Conservation (phyloP, 1,140 invertebrate genomes). For the Hyposmocoma kahamanoa region DNA sequence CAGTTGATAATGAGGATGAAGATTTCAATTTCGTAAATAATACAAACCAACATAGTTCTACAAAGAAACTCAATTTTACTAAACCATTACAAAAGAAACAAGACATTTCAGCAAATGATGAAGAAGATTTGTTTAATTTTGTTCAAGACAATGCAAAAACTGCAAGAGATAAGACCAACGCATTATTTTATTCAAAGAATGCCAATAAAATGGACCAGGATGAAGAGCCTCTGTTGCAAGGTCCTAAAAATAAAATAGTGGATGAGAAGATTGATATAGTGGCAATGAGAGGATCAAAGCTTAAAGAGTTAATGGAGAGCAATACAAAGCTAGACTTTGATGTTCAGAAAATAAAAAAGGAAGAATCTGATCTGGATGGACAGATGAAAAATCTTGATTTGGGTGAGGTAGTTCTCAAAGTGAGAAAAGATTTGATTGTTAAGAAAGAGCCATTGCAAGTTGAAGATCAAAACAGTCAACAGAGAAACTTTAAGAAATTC, state of each 20-base stretch:
- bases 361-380: constrained; percentile 41
- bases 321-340: constrained; percentile 23
- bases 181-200: constrained; percentile 11
- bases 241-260: neutral
- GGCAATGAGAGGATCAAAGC: constrained; percentile 40
- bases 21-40: constrained; percentile 45
- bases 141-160: constrained; percentile 19
- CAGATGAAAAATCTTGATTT: constrained; percentile 45
- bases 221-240: neutral
- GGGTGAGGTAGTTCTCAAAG: constrained; percentile 37
- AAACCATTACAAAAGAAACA: constrained; percentile 51
- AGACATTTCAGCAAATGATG: constrained; percentile 29
- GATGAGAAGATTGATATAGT: constrained; percentile 32
- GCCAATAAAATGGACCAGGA: neutral
- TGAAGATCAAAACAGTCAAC: constrained; percentile 14
- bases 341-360: constrained; percentile 22
- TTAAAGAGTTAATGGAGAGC: constrained; percentile 40
- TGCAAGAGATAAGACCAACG: constrained; percentile 10
- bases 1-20: constrained; percentile 28
- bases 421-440: constrained; percentile 45
- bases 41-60: constrained; percentile 19
- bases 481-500: constrained; percentile 62
- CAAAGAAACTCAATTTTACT: constrained; percentile 43
- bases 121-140: constrained; percentile 57
- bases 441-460: constrained; percentile 41